Conservation (phyloP, 2,113 vertebrate species). For the Percina caprodes region DNA sequence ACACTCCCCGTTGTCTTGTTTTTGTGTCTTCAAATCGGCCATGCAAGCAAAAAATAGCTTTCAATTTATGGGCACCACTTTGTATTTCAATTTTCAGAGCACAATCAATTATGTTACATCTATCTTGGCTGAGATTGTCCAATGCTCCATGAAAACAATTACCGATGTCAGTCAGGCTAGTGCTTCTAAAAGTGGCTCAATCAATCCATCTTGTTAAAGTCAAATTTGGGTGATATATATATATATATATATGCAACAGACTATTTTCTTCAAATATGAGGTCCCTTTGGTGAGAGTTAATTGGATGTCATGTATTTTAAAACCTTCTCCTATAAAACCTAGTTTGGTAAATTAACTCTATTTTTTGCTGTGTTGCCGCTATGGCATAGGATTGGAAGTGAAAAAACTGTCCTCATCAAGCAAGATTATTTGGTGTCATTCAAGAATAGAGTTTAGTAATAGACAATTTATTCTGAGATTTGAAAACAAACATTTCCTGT, state of each 20-base stretch:
- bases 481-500: slow-evolving; percentile 7
- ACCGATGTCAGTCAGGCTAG: slow-evolving; percentile 43
- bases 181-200: slow-evolving; percentile 70
- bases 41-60: slow-evolving; percentile 70
- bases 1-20: slow-evolving; percentile 58
- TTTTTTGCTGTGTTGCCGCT: slow-evolving; percentile 47
- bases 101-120: slow-evolving; percentile 75
- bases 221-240: slow-evolving; percentile 36
- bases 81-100: slow-evolving; percentile 77
- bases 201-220: slow-evolving; percentile 63
- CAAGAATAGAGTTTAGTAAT: slow-evolving; percentile 50
- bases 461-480: slow-evolving; percentile 7
- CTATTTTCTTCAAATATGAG: slow-evolving; percentile 67
- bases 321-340: slow-evolving; percentile 40
- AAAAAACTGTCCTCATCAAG: slow-evolving; percentile 38
- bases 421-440: slow-evolving; percentile 2
- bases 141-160: slow-evolving; percentile 72
- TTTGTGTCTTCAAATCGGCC: slow-evolving; percentile 53
- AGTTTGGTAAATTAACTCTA: slow-evolving; percentile 58
- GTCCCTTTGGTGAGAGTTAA: slow-evolving; percentile 57
- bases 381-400: slow-evolving; percentile 2
- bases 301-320: slow-evolving; percentile 62
- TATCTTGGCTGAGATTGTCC: slow-evolving; percentile 63
- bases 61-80: slow-evolving; percentile 69
- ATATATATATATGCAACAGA: slow-evolving; percentile 5